phyloP scores from a whole-genome alignment of 2,113 vertebrate genomes.

The Seriola rivoliana region DNA sequence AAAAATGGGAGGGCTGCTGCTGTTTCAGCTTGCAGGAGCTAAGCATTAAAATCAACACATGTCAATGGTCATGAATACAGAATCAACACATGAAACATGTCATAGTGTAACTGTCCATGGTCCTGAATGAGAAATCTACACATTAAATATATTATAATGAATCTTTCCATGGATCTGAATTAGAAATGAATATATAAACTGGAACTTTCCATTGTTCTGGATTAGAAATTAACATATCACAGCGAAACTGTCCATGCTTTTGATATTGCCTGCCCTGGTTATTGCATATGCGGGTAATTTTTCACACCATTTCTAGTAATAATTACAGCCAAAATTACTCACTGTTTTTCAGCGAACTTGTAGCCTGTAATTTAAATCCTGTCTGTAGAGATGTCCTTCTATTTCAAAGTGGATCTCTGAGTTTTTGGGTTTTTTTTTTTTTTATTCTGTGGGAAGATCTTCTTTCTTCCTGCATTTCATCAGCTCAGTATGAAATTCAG shows the following conservation, averaged over 20 bases:
- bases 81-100: background rate
- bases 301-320: background rate
- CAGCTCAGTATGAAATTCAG: background rate
- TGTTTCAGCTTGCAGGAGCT: background rate
- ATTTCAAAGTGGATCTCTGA: background rate
- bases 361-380: constrained; percentile 6
- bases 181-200: background rate
- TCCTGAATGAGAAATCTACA: background rate
- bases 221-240: background rate
- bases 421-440: background rate
- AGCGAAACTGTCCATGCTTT: background rate
- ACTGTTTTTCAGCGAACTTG: background rate
- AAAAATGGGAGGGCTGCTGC: background rate
- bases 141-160: background rate
- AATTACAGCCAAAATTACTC: background rate
- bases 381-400: background rate
- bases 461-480: constrained; percentile 6
- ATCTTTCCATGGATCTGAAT: background rate
- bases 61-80: background rate
- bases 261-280: background rate
- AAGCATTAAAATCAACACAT: background rate
- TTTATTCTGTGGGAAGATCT: background rate
- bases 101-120: background rate
- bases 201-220: background rate
- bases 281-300: background rate